Conservation (phyloP, 2,113 vertebrate species). For the Xenotilapia longispinis region DNA sequence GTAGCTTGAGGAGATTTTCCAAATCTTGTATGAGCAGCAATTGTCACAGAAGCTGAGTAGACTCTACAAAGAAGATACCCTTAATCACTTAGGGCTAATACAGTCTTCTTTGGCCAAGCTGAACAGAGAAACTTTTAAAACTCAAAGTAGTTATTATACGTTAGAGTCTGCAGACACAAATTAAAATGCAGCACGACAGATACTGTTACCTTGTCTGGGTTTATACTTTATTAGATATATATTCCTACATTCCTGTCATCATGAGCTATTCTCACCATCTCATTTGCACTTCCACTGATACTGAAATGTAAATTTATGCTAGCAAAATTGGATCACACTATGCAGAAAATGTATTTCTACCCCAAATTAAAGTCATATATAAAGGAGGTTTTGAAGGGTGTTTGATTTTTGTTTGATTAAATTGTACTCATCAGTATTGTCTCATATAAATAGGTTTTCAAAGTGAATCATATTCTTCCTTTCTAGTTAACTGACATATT, state of each 20-base stretch:
- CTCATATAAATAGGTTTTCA: not conserved
- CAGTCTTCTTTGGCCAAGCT: not conserved
- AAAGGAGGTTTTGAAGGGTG: not conserved
- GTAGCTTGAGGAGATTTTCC: not conserved
- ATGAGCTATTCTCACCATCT: not conserved
- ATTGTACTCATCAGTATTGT: not conserved
- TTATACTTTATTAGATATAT: not conserved
- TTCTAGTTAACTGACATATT: not conserved
- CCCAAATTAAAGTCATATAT: not conserved
- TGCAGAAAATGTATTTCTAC: not conserved
- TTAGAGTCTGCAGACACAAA: not conserved
- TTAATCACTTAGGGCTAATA: not conserved
- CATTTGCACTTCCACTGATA: not conserved
- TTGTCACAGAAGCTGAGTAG: not conserved
- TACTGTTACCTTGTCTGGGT: not conserved
- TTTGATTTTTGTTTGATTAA: not conserved
- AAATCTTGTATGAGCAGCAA: not conserved
- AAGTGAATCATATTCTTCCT: not conserved
- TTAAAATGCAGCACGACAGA: not conserved
- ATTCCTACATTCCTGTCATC: not conserved
- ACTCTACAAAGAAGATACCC: not conserved
- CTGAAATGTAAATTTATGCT: not conserved
- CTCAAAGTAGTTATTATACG: not conserved
- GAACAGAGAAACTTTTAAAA: not conserved
- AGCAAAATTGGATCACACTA: not conserved